These are phyloP conservation scores for Vulpes lagopus DNA, from an alignment of 2,113 vertebrate genomes.

Conservation along the genomic window DNA sequence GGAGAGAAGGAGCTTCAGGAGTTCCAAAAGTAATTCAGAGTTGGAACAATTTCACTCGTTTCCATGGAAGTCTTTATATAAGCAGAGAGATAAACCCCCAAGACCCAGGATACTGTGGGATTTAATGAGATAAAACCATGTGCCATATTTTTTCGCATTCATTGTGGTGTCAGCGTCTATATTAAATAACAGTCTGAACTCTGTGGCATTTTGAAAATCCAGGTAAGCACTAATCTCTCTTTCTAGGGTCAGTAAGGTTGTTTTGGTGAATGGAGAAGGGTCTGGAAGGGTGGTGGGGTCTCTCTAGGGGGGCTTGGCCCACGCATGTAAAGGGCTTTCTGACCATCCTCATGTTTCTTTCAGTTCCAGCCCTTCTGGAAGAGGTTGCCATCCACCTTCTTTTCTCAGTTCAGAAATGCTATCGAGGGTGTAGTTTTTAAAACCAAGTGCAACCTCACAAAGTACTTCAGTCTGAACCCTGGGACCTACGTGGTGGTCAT, in stretches of 20 bases:
- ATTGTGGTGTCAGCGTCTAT: background rate
- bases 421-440: conserved; percentile 19
- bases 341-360: conserved; percentile 17
- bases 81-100: background rate
- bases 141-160: background rate
- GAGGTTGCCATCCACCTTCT: conserved; percentile 57
- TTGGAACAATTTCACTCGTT: background rate
- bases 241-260: too few relatives aligned
- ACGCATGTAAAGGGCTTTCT: background rate
- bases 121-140: background rate
- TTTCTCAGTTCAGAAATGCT: conserved; percentile 68
- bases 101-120: background rate
- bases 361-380: conserved; percentile 32
- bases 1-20: background rate
- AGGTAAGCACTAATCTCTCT: background rate
- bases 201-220: background rate
- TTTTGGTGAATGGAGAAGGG: background rate
- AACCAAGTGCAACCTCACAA: conserved; percentile 78
- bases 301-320: too few relatives aligned
- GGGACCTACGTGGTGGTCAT: conserved; percentile 82
- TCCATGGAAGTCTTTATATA: background rate
- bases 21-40: background rate
- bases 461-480: conserved; percentile 70
- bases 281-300: background rate
- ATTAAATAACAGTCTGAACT: background rate